phyloP scores from a whole-genome alignment of 1,140 invertebrate genomes.

The Olivierus martensii region DNA sequence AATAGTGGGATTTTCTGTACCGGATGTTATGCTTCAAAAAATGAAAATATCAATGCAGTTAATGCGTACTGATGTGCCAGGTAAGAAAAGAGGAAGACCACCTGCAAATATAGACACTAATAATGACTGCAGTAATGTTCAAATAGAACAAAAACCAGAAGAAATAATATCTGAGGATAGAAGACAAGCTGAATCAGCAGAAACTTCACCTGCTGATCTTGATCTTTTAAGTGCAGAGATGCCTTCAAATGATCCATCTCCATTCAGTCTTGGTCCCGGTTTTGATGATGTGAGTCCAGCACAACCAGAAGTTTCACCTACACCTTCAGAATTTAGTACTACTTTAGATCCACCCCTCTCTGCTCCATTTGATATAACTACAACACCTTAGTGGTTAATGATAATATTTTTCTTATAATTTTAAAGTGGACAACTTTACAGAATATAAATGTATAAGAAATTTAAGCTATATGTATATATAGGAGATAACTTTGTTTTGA shows the following conservation, averaged over 20 bases:
- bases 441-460: too few species aligned
- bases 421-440: too few species aligned
- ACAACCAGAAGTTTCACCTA: constrained; percentile 14
- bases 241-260: constrained; percentile 13
- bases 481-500: too few species aligned
- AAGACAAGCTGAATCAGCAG: constrained; percentile 7
- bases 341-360: constrained; percentile 19
- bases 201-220: constrained; percentile 15
- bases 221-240: constrained; percentile 13
- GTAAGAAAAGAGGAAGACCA: constrained; percentile 8
- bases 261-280: constrained; percentile 13
- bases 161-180: constrained; percentile 13
- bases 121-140: neutral
- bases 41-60: constrained; percentile 35
- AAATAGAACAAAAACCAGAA: constrained; percentile 1
- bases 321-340: constrained; percentile 13
- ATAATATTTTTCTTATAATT: too few species aligned
- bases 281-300: constrained; percentile 20
- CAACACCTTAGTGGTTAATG: constrained; percentile 10
- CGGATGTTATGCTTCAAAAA: constrained; percentile 54
- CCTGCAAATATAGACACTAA: neutral
- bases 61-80: constrained; percentile 28
- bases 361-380: constrained; percentile 19
- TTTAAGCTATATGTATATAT: too few species aligned
- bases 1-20: constrained; percentile 53